phyloP scores from a whole-genome alignment of 2,888 invertebrate species.

The Agriopis leucophaearia region DNA sequence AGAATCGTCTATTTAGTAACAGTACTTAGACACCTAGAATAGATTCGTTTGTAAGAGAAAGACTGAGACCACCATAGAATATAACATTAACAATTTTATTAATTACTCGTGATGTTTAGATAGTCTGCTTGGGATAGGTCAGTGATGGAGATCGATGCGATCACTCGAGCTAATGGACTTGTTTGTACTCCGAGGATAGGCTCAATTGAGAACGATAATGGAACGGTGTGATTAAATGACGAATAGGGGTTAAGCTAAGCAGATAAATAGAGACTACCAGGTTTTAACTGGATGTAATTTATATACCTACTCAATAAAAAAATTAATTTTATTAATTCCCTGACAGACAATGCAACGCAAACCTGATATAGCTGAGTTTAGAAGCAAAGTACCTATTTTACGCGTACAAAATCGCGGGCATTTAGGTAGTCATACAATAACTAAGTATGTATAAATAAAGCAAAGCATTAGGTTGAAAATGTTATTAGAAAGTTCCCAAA shows the following conservation, averaged over 20 bases:
- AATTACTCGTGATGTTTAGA: constrained; percentile 1
- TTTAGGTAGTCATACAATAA: no score
- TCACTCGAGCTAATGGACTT: constrained; percentile 16
- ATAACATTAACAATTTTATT: constrained; percentile 2
- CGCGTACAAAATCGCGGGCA: no score
- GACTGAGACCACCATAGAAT: neutral
- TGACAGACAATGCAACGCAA: no score
- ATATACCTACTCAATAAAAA: no score
- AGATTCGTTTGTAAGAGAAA: neutral
- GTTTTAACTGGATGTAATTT: neutral
- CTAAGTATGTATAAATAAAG: no score
- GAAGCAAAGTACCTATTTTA: no score
- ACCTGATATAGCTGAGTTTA: no score
- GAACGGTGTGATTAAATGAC: neutral
- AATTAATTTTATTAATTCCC: no score
- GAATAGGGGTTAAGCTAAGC: neutral
- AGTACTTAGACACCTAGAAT: no score
- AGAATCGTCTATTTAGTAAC: no score
- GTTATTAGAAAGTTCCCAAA: neutral
- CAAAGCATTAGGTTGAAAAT: no score
- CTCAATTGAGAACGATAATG: constrained; percentile 7
- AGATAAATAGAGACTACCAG: neutral
- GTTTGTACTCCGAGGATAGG: constrained; percentile 16
- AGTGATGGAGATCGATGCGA: constrained; percentile 23
- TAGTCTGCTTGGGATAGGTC: constrained; percentile 26